Evolutionary conservation across 2,888 invertebrate species (phyloP), one percentile per base, ranked within the genome.

Genomic region (Panopea generosa): DNA sequence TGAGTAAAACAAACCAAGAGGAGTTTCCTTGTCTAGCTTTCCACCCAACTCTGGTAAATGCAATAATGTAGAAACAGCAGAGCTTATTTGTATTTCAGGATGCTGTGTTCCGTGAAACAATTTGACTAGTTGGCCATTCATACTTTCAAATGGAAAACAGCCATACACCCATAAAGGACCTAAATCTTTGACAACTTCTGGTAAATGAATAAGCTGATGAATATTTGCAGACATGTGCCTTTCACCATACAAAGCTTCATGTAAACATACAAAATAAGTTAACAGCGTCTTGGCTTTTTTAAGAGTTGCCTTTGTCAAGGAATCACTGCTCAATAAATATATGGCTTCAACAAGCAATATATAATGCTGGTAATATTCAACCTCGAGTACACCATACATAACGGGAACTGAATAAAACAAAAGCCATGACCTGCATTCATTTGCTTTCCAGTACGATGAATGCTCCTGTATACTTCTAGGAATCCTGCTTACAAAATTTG

Each of bases 101-200:
- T 62, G 61, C 59, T 71, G 61, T 14, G 72, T 62, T 49, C 78
- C 69, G 61, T 78, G 78, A 50, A 78, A 68, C 16, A 74, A 20
- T 6, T 56, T 74, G 14, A 78, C 38, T 26, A 78, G 63, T 47
- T 67, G 61, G 3, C 71, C 74, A 66, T 78, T 71, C 45, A 75
- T 16, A 56, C 75, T 74, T 71, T 78, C 78, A 74, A 77, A 75
- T 20, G 72, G 59, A 59, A 78, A 78, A 29, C 78, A 78, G 1
- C 65, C 65, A 20, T 71, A 67, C 4, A 75, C 75, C 74, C 78
- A 78, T 4, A 78, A 62, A 14, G 78, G 78, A 49, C 78, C 74
- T 6, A 75, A 49, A 11, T 66, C 52, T 59, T 45, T 50, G 7
- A 78, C 78, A 50, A 26, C 50, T 20, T 71, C 71, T 22, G 14